phyloP scores from a whole-genome alignment of 92 coral and sea anemone species.

The Palythoa grandis region DNA sequence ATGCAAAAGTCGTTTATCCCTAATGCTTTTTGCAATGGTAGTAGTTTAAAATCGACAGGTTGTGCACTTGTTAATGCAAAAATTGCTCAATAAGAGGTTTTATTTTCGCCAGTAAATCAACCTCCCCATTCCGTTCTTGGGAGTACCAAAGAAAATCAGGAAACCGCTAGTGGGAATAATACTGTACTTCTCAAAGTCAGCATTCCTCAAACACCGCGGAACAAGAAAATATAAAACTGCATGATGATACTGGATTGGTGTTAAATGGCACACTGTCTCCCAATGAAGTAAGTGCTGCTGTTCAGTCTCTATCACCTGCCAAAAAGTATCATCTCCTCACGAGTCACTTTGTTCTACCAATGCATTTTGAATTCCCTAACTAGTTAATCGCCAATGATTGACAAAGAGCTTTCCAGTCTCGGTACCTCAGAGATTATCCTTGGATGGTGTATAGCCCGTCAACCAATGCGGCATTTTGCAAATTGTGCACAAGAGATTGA shows the following conservation, averaged over 20 bases:
- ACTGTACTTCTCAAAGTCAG: background rate
- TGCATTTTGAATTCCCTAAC: constrained; percentile 8
- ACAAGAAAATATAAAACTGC: background rate
- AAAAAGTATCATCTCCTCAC: constrained; percentile 33
- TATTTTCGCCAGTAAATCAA: background rate
- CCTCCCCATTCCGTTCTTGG: background rate
- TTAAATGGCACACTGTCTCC: constrained; percentile 22
- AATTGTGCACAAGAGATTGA: constrained; percentile 24
- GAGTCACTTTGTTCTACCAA: background rate
- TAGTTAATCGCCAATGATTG: constrained; percentile 24
- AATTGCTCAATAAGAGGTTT: too few relatives aligned
- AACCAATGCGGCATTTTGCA: constrained; percentile 42
- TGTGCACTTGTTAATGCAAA: too few relatives aligned
- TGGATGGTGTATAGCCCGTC: constrained; percentile 38
- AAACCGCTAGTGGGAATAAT: background rate
- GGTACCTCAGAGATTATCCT: constrained; percentile 33
- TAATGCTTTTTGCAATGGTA: too few relatives aligned
- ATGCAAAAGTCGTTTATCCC: too few relatives aligned
- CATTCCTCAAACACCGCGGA: background rate
- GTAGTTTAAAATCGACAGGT: too few relatives aligned
- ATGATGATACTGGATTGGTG: background rate
- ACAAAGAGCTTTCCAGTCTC: constrained; percentile 30
- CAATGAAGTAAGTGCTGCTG: constrained; percentile 34
- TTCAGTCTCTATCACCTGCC: constrained; percentile 27
- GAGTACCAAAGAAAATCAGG: background rate